Evolutionary conservation across 1,140 invertebrate species (phyloP).

Genomic region (Teleogryllus occipitalis): DNA sequence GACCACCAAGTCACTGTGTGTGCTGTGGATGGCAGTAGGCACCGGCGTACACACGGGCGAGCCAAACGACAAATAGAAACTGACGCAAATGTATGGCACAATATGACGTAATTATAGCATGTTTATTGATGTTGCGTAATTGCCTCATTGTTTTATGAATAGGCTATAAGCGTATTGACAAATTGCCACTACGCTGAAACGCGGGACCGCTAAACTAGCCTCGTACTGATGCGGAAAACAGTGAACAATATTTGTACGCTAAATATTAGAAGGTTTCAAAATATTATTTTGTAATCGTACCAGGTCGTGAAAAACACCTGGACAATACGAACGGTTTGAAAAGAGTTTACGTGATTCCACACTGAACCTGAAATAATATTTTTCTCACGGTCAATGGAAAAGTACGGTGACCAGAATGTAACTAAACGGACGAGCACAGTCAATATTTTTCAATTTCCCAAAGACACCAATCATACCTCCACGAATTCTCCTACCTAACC

Average conservation of each 20-base stretch:
- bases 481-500: too few relatives aligned
- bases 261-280: not conserved
- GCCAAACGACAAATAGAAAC: not conserved
- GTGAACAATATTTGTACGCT: not conserved
- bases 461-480: too few relatives aligned
- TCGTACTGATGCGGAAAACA: not conserved
- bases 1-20: too few relatives aligned
- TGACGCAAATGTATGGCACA: not conserved
- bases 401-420: too few relatives aligned
- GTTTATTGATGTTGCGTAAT: not conserved
- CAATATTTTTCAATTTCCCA: too few relatives aligned
- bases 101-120: not conserved
- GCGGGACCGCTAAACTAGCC: not conserved
- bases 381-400: not conserved
- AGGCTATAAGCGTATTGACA: not conserved
- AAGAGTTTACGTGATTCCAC: too few relatives aligned
- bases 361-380: not conserved
- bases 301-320: too few relatives aligned
- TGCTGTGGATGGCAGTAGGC: too few relatives aligned
- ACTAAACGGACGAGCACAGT: too few relatives aligned
- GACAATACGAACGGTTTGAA: too few relatives aligned
- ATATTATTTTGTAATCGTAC: not conserved
- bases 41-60: not conserved
- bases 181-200: not conserved
- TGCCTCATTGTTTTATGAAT: constrained; percentile 1